phyloP scores from a whole-genome alignment of 2,797 vertebrate genomes.

The Xenops minutus region DNA sequence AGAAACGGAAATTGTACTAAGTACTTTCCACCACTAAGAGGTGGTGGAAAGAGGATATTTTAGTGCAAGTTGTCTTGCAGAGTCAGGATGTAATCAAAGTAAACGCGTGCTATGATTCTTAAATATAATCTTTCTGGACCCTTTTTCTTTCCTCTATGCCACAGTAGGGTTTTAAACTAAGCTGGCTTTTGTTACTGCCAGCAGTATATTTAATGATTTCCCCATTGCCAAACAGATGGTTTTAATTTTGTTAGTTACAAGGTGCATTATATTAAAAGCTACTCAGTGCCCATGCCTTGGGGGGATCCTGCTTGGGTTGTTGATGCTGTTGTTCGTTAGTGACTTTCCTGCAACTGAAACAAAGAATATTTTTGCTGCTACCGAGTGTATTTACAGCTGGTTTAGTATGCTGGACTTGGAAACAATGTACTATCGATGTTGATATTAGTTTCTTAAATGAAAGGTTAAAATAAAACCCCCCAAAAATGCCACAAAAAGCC shows the following conservation, averaged over 20 bases:
- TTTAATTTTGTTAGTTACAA: background rate
- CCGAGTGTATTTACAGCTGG: background rate
- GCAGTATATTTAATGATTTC: background rate
- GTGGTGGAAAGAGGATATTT: background rate
- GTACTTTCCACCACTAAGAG: no score
- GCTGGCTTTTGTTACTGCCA: background rate
- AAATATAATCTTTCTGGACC: background rate
- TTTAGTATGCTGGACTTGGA: background rate
- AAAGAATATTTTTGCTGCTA: background rate
- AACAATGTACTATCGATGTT: background rate
- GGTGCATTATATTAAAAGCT: background rate
- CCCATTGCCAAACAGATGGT: background rate
- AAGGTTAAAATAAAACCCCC: background rate
- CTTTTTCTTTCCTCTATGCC: background rate
- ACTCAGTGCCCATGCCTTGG: background rate
- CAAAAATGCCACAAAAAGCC: background rate
- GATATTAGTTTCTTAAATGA: background rate
- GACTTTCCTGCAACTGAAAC: background rate
- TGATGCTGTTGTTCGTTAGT: background rate
- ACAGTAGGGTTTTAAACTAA: background rate
- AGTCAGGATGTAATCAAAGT: background rate
- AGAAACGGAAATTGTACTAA: background rate
- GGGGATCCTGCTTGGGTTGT: background rate
- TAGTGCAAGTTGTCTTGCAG: background rate
- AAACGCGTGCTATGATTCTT: background rate